Base-by-base conservation (phyloP, 2,113 vertebrate species). In the Trochalopteron elliotii region DNA sequence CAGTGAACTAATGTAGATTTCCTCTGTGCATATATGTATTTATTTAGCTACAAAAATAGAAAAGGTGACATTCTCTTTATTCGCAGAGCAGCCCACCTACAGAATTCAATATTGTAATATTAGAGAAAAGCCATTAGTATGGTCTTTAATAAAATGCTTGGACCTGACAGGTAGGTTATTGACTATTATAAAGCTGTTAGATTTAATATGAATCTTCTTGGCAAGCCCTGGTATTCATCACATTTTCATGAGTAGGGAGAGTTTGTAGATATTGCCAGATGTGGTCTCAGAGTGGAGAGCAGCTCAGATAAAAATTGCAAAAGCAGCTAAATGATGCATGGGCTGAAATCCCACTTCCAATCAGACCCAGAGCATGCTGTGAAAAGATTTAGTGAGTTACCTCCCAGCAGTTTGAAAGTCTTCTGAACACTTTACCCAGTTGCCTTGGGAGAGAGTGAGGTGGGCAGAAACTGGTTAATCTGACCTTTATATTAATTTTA, bases 251-350 rank as follows among this genome's bases (percentile, higher is more conserved):
- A 92, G 64, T 25, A 77, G 64, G 0, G 2, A 89, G 39, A 1
- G 1, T 57, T 50, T 94, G 91, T 78, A 90, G 94, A 78, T 94
- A 92, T 55, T 92, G 86, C 91, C 94, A 97, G 95, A 89, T 92
- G 76, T 86, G 90, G 88, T 83, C 90, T 93, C 82, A 25, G 82
- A 90, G 82, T 39, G 37, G 31, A 90, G 37, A 92, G 75, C 83
- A 93, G 77, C 70, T n/a, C 70, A 90, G 88, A 94, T 92, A 92
- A 90, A 97, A 96, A 95, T 88, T 96, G 92, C 68, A 93, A 74
- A 92, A 94, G 76, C 42, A 92, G 47, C 35, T 96, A 93, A 95
- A 95, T 93, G 85, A 93, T 95, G 88, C 92, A 95, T 86, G 60
- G 76, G 35, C 68, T 96, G 79, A 94, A 97, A 77, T 92, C 64